Percentiles rank a stretch among this genome's conserved stretches.
phyloP scores from a whole-genome alignment of 2,888 invertebrate genomes.

The Drosophila meridionalis region DNA sequence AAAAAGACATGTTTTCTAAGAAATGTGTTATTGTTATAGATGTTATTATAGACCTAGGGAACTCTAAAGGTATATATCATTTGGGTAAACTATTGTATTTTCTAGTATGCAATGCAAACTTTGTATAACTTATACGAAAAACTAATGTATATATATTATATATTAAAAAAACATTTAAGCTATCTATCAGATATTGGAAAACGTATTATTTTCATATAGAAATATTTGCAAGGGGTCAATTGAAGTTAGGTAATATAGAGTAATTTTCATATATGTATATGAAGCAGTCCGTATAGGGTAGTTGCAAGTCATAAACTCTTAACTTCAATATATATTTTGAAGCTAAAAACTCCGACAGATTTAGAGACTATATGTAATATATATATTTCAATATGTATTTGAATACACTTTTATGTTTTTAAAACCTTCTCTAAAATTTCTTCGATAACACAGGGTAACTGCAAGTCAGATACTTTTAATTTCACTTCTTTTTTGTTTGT shows the following conservation, averaged over 20 bases:
- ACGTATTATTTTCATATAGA: neutral
- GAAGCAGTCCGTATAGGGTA: neutral
- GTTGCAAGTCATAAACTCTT: neutral
- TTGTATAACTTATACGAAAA: no score
- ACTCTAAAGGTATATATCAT: no score
- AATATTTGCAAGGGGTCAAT: neutral
- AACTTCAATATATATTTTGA: neutral
- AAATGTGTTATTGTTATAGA: neutral
- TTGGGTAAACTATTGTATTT: no score
- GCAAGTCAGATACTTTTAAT: neutral
- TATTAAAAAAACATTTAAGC: neutral
- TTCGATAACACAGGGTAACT: neutral
- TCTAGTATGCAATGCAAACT: no score
- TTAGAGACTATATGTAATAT: no score
- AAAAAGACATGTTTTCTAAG: neutral
- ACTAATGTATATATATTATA: neutral
- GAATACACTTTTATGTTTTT: neutral
- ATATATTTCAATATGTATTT: no score
- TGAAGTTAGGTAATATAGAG: neutral
- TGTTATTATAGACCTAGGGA: neutral
- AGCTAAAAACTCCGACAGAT: no score
- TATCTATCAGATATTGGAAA: neutral
- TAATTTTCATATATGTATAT: neutral
- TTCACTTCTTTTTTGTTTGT: neutral
- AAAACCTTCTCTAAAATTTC: neutral